Percentiles rank a stretch among this genome's conserved stretches.
Evolutionary conservation across 2,797 vertebrate genomes (phyloP).

Genomic region (Centroberyx gerrardi): DNA sequence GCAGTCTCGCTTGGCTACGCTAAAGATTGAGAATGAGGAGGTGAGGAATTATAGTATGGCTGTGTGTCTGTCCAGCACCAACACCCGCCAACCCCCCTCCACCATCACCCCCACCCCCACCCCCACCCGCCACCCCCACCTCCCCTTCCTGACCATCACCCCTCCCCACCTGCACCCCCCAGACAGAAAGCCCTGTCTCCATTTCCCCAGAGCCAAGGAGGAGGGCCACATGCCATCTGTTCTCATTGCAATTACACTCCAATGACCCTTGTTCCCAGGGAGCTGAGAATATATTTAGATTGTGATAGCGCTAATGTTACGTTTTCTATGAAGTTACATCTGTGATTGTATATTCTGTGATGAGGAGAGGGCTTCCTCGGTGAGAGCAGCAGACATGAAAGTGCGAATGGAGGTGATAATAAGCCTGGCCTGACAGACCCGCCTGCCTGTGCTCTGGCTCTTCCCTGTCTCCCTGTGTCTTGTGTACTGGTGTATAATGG

Average conservation of each 20-base stretch:
- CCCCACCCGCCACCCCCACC: neutral
- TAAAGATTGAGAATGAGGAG: slow-evolving; percentile 99
- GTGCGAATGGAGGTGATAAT: slow-evolving; percentile 61
- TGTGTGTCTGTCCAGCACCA: slow-evolving; percentile 28
- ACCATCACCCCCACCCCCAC: neutral
- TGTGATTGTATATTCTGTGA: slow-evolving; percentile 43
- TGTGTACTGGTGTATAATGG: slow-evolving; percentile 58
- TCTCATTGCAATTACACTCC: slow-evolving; percentile 68
- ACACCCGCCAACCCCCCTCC: neutral
- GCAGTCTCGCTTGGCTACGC: slow-evolving; percentile 95
- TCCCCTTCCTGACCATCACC: neutral
- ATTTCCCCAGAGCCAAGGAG: slow-evolving; percentile 62
- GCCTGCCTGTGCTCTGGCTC: slow-evolving; percentile 32
- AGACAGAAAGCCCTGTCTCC: slow-evolving; percentile 36
- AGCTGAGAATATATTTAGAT: slow-evolving; percentile 57
- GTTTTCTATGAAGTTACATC: slow-evolving; percentile 37
- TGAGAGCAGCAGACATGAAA: slow-evolving; percentile 31
- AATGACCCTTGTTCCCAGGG: slow-evolving; percentile 56
- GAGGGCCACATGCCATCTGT: slow-evolving; percentile 76
- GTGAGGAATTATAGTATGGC: slow-evolving; percentile 81
- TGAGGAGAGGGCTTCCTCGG: slow-evolving; percentile 42
- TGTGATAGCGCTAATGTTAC: slow-evolving; percentile 38
- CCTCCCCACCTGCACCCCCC: neutral
- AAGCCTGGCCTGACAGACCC: slow-evolving; percentile 22
- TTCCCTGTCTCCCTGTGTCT: slow-evolving; percentile 25